Base-by-base conservation (phyloP, 2,888 invertebrate genomes). In the Megalurothrips usitatus region DNA sequence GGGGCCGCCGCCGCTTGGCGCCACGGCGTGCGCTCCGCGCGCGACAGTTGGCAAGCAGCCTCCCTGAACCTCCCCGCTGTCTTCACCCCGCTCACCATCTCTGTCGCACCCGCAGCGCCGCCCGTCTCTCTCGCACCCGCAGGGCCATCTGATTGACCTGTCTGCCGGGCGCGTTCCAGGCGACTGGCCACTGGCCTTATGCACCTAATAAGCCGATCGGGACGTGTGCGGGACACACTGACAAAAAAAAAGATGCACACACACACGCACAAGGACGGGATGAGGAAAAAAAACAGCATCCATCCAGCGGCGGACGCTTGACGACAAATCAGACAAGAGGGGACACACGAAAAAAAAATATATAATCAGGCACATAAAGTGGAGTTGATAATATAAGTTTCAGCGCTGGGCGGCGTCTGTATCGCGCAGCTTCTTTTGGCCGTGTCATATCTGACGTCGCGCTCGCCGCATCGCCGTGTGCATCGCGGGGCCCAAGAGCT, bases 171-270 rank as follows among this genome's bases (percentile, higher is more conserved):
- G 58, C 14, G 58, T 26, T 75, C 68, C 68, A 26, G 68, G 68
- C 68, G 68, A 75, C 68, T 75, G 68, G 68, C 12, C 68, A 75
- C 68, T 26, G 68, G 68, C 68, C 26, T 75, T 75, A 75, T 75
- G 68, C 10, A 12, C 9, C 26, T 75, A 75, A 75, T 75, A 75
- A 75, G 68, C 68, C 26, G 68, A 0, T 75, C 23, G 68, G 12
- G 23, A 26, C 68, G 68, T 75, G 68, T 26, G 68, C 23, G 68
- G 68, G 10, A 23, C n/a, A 23, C 23, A 75, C 68, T 75, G 19
- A 58, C 14, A 26, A 75, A 23, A 75, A 68, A 23, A 68, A 68
- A 14, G 11, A 11, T 4, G 68, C 8, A 63, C 6, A 68, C 23
- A 68, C 9, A 68, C 23, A 68, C 17, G n/a, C n/a, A n/a, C n/a